These are phyloP conservation scores for Ernsta delagoae DNA, from an alignment of 2,888 invertebrate species.

Conservation along the genomic window DNA sequence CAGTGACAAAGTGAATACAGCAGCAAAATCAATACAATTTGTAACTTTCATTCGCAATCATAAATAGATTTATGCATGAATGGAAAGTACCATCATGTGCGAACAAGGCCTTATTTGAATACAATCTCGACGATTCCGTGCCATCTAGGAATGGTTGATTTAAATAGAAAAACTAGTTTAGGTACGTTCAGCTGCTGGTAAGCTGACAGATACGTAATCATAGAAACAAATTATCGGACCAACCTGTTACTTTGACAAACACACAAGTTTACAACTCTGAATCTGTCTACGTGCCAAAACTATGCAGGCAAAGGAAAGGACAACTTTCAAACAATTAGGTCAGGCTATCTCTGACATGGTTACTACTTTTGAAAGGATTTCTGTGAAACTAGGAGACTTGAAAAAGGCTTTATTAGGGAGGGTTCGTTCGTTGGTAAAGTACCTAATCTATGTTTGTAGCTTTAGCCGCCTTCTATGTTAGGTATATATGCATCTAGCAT, in stretches of 20 bases:
- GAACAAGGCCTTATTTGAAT: conserved; percentile 23
- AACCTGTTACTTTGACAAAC: too few species aligned
- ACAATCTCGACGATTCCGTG: conserved; percentile 29
- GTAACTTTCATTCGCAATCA: conserved; percentile 19
- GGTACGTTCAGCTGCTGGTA: conserved; percentile 12
- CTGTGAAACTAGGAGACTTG: too few species aligned
- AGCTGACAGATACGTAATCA: background rate
- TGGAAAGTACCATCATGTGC: conserved; percentile 18
- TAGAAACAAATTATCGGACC: conserved; percentile 1
- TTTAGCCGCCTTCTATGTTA: background rate
- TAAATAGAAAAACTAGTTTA: conserved; percentile 30
- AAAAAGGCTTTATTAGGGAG: too few species aligned
- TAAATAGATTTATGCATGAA: conserved; percentile 20
- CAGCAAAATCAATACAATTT: conserved; percentile 6
- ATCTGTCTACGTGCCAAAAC: too few species aligned
- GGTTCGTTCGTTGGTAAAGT: too few species aligned
- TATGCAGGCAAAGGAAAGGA: too few species aligned
- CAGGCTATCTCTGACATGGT: too few species aligned
- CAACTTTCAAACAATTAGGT: too few species aligned
- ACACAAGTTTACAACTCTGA: too few species aligned
- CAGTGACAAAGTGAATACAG: background rate
- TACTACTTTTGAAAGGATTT: too few species aligned
- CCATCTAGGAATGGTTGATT: conserved; percentile 14
- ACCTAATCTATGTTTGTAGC: background rate
- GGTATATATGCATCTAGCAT: background rate